Conservation (phyloP, 2,113 vertebrate species). For the Meleagris gallopavo region DNA sequence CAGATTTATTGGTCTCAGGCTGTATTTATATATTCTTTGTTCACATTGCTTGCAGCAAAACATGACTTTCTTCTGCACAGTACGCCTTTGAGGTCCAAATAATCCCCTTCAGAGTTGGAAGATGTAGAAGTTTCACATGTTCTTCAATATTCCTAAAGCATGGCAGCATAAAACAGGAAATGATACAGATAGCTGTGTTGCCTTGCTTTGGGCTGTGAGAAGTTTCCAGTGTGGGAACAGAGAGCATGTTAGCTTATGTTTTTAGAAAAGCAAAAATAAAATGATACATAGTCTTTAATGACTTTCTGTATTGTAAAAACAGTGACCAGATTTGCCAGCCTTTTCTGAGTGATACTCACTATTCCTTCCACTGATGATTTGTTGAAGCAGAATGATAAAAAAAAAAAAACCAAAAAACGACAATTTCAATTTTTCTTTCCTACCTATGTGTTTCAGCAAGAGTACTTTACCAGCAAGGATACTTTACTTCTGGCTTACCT, state of each 20-base stretch:
- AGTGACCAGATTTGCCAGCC: not conserved
- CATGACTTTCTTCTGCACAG: conserved; percentile 9
- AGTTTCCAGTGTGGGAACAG: not conserved
- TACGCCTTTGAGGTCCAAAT: conserved; percentile 25
- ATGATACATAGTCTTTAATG: not conserved
- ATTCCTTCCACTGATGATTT: not conserved
- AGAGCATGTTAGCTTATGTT: not conserved
- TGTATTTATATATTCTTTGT: conserved; percentile 53
- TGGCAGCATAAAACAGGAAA: conserved; percentile 1
- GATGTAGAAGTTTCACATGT: conserved; percentile 44
- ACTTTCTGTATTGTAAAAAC: not conserved
- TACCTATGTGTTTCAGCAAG: not conserved
- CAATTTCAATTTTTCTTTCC: not conserved
- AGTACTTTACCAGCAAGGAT: not conserved
- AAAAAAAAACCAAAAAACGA: not conserved
- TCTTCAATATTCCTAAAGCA: conserved; percentile 6
- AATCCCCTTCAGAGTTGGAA: conserved; percentile 25
- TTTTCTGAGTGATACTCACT: not conserved
- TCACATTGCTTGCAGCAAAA: conserved; percentile 48
- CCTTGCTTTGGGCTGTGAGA: not conserved
- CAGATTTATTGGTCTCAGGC: conserved; percentile 51
- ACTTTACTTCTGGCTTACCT: not conserved
- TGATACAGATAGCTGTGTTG: not conserved
- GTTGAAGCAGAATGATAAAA: not conserved
- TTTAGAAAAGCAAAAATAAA: not conserved